Evolutionary conservation across 2,113 vertebrate species (phyloP).

Genomic region (Rhea pennata): DNA sequence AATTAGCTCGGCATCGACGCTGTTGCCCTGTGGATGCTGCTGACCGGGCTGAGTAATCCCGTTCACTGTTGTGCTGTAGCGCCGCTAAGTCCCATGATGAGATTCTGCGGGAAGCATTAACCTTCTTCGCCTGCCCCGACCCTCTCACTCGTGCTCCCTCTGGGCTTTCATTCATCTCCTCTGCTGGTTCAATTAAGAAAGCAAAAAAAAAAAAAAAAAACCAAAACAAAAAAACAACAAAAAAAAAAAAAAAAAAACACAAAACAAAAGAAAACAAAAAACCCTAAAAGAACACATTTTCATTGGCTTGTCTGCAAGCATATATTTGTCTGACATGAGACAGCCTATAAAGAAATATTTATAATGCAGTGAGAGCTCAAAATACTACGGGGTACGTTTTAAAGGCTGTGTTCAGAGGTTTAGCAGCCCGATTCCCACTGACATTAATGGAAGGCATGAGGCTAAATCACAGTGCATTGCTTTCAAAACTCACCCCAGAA

Average conservation of each 20-base stretch:
- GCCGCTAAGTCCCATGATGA: constrained; percentile 35
- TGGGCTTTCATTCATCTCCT: constrained; percentile 51
- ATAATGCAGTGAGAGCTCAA: neutral
- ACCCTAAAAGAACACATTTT: neutral
- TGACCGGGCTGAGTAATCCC: constrained; percentile 41
- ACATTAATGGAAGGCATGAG: constrained; percentile 31
- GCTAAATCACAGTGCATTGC: constrained; percentile 40
- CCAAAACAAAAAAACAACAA: neutral
- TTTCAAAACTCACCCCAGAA: constrained; percentile 52
- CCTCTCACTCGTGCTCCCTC: constrained; percentile 39
- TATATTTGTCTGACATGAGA: neutral
- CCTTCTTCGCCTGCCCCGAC: constrained; percentile 57
- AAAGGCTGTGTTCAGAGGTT: constrained; percentile 35
- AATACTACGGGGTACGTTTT: neutral
- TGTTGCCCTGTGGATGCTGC: neutral
- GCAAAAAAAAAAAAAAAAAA: neutral
- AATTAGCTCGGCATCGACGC: constrained; percentile 72
- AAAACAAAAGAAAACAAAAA: constrained; percentile 2
- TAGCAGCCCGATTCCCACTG: constrained; percentile 25
- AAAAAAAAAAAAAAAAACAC: neutral
- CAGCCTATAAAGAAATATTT: constrained; percentile 11
- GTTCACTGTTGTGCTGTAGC: neutral
- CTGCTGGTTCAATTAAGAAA: constrained; percentile 50
- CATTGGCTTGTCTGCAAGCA: neutral
- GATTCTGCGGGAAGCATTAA: constrained; percentile 64